Evolutionary conservation across 2,888 invertebrate species (phyloP).

Genomic region (Cyclophora albipunctata): DNA sequence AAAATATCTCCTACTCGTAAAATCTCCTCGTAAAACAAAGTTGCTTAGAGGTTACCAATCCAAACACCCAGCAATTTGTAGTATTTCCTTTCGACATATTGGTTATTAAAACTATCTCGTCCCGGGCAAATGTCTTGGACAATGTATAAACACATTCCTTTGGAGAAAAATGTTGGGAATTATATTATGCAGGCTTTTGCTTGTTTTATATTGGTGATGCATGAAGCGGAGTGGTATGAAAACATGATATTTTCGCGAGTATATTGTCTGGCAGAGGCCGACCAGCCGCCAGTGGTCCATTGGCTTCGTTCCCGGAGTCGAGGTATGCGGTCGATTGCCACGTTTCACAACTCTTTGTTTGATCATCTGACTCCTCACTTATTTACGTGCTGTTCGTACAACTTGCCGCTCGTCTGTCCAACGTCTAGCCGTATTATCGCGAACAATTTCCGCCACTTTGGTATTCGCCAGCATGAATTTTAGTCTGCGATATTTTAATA

Average conservation of each 20-base stretch:
- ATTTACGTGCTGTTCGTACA: constrained; percentile 48
- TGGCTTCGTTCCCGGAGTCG: constrained; percentile 60
- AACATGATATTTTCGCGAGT: constrained; percentile 40
- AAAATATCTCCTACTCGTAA: no score
- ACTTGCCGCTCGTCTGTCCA: constrained; percentile 58
- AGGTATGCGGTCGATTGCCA: constrained; percentile 54
- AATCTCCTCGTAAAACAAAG: no score
- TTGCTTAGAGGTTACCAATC: no score
- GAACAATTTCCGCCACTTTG: constrained; percentile 60
- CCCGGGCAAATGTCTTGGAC: no score
- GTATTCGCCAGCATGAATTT: constrained; percentile 57
- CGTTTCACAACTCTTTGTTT: constrained; percentile 67
- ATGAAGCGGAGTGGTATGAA: constrained; percentile 25
- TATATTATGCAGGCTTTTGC: no score
- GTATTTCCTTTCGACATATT: no score
- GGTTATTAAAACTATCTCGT: no score
- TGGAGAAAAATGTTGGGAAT: no score
- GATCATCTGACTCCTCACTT: constrained; percentile 51
- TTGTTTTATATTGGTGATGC: no score
- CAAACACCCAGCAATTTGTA: no score
- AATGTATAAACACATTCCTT: no score
- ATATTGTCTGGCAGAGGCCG: constrained; percentile 32
- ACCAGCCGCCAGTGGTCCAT: constrained; percentile 37
- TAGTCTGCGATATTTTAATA: constrained; percentile 48
- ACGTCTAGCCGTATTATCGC: constrained; percentile 62